A percentile compares a stretch with the other conserved stretches of the same genome.
phyloP scores from a whole-genome alignment of 1,140 invertebrate species.

The Dufourea novaeangliae region DNA sequence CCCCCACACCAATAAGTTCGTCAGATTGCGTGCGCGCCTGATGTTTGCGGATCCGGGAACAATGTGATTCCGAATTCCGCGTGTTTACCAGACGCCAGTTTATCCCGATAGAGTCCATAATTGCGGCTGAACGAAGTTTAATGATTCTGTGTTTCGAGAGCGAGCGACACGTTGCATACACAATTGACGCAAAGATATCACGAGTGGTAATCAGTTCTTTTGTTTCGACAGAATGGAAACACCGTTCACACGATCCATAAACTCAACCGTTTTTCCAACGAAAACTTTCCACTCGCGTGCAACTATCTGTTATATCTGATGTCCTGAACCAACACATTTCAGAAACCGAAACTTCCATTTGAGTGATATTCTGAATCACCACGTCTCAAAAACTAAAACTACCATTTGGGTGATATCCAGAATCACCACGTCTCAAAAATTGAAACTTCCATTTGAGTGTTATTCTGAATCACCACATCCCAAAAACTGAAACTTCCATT shows the following conservation, averaged over 20 bases:
- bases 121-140: neutral
- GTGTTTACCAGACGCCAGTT: neutral
- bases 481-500: no score
- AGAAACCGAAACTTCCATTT: no score
- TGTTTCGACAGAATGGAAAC: neutral
- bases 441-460: no score
- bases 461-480: no score
- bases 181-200: neutral
- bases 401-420: no score
- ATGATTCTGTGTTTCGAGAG: neutral
- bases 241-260: no score
- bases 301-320: no score
- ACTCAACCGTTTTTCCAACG: no score
- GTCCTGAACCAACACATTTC: no score
- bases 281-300: neutral
- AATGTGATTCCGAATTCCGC: neutral
- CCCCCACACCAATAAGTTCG: neutral
- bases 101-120: conserved; percentile 1
- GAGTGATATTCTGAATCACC: no score
- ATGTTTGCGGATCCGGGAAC: neutral
- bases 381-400: no score
- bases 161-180: neutral
- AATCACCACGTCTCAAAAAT: no score
- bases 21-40: neutral
- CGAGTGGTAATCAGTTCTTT: neutral